A percentile compares a stretch with the other conserved stretches of the same genome.
Conservation (phyloP, 2,797 vertebrate genomes). For the Chiroxiphia lanceolata region DNA sequence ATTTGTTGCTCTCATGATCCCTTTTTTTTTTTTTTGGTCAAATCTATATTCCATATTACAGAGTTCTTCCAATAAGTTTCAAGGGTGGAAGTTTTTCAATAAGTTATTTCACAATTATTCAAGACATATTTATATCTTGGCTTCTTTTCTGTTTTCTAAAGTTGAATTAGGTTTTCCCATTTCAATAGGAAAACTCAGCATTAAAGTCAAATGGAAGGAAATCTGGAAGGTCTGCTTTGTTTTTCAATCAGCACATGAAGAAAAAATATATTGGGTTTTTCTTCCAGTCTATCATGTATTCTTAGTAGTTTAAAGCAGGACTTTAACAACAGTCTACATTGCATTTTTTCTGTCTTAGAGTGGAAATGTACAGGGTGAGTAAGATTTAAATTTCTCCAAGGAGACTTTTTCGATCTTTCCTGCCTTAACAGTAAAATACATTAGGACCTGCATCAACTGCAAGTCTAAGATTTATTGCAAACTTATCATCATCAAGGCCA, state of each 20-base stretch:
- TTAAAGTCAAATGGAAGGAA: constrained; percentile 6
- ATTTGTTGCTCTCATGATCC: not conserved
- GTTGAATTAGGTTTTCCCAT: not conserved
- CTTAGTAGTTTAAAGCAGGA: not conserved
- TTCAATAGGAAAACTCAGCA: not conserved
- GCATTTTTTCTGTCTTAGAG: not conserved
- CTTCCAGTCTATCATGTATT: not conserved
- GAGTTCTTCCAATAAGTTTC: not conserved
- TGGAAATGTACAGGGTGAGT: not conserved
- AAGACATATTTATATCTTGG: not conserved
- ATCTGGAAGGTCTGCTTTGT: not conserved
- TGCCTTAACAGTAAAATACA: not conserved
- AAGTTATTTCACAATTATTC: not conserved
- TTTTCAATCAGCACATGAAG: constrained; percentile 17
- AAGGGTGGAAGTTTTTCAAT: not conserved
- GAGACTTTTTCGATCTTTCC: not conserved
- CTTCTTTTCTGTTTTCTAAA: not conserved
- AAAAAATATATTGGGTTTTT: not conserved
- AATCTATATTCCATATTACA: constrained; percentile 39
- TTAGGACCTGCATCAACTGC: not conserved
- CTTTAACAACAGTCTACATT: not conserved
- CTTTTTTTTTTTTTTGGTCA: not conserved
- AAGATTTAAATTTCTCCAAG: not conserved
- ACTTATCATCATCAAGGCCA: not conserved
- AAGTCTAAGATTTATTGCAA: not conserved